Conservation (phyloP, 2,888 invertebrate genomes). For the Nysson spinosus region DNA sequence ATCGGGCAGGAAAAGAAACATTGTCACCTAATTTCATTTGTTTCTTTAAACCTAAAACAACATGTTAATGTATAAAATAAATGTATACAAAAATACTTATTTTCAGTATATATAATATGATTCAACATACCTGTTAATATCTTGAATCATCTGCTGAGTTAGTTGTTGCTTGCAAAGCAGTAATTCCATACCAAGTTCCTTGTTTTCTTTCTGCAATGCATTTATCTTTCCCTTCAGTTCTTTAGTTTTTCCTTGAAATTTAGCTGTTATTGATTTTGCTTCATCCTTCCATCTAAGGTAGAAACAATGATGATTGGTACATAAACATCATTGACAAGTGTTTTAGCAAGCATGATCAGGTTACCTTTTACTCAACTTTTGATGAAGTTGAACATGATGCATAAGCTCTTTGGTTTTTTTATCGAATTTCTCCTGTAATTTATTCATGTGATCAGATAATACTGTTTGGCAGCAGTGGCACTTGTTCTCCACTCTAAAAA, state of each 20-base stretch:
- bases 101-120: slow-evolving; percentile 6
- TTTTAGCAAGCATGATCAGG: no score
- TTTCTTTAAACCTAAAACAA: slow-evolving; percentile 59
- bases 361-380: slow-evolving; percentile 81
- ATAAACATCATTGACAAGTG: no score
- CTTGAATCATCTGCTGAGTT: slow-evolving; percentile 57
- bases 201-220: slow-evolving; percentile 78
- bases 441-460: slow-evolving; percentile 44
- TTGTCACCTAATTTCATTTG: slow-evolving; percentile 66
- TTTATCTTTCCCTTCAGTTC: slow-evolving; percentile 80
- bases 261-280: slow-evolving; percentile 81
- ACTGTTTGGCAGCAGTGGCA: slow-evolving; percentile 39
- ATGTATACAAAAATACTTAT: slow-evolving; percentile 1
- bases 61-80: slow-evolving; percentile 13
- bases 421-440: slow-evolving; percentile 68
- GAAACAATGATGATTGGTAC: no score
- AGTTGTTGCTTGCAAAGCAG: slow-evolving; percentile 65
- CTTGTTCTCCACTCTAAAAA: slow-evolving; percentile 41
- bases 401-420: slow-evolving; percentile 80
- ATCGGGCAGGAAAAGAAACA: slow-evolving; percentile 3
- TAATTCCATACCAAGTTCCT: slow-evolving; percentile 72
- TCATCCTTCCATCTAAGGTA: slow-evolving; percentile 81
- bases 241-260: slow-evolving; percentile 81
- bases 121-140: slow-evolving; percentile 62
- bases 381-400: slow-evolving; percentile 81